Evolutionary conservation across 2,888 invertebrate species (phyloP), one percentile per base, ranked within the genome.

Genomic region (Leptinotarsa rubiginosa): DNA sequence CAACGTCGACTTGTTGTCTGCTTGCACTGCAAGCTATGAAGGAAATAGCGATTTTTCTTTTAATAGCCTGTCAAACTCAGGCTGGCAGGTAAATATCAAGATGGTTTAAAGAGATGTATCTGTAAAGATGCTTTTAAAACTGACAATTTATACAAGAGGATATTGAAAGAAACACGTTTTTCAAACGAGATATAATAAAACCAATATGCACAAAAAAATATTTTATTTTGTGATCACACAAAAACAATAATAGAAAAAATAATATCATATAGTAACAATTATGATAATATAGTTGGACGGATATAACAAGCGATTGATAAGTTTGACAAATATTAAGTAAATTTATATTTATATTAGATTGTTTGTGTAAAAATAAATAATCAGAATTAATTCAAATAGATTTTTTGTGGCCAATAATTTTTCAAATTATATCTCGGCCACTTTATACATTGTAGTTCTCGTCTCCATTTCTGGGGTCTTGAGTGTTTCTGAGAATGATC

Each of bases 191-290:
- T 4, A n/a, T 10, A 31, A 41, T n/a, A 41, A 62, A 31, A 62
- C 62, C 16, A 25, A 41, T 10, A 2, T 31, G 41, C 62, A 31
- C 62, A 62, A 62, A 31, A 62, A 31, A 62, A 62, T 62, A 62
- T 62, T 62, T 62, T 41, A 62, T 62, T 62, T 62, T 10, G 62
- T 62, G n/a, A 31, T 41, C 41, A 62, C n/a, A 62, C 41, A 18
- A 62, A 56, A 62, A 62, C 62, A 62, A 62, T 31, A 12, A 62
- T 62, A 62, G 31, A 62, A 62, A 62, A 41, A 62, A 62, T 62
- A 31, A 12, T 62, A 62, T 16, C 41, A 10, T 31, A 62, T n/a
- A 62, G 31, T 18, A 62, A 62, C 15, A 25, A 31, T 31, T 13
- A 62, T 62, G 25, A 25, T 18, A 59, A 56, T 22, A 56, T 18